Base-by-base conservation (phyloP, 2,888 invertebrate genomes). In the Serripes groenlandicus region DNA sequence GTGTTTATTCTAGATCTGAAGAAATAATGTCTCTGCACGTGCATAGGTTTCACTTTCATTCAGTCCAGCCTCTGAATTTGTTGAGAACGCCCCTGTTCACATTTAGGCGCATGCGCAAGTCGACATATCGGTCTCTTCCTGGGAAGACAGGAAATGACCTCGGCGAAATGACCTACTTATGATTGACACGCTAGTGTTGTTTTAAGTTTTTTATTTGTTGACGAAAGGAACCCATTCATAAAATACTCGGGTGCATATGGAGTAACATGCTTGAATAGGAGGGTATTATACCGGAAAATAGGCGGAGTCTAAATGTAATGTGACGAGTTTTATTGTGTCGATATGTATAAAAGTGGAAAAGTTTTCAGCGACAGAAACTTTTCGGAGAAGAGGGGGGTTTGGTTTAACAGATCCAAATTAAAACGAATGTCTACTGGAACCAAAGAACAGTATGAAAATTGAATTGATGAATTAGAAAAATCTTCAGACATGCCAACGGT, bases 71-170 rank as follows among this genome's bases (percentile, higher is more conserved):
- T 42, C n/a, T 54, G 54, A 54, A 21, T 7, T 11, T 4, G 21
- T 62, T 62, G 34, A 62, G 62, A 62, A 2, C 23, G 3, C 62
- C 62, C 62, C 62, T 21, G 1, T 3, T 7, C 7, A 21, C 3
- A 15, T 7, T 15, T 15, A 23, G 34, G 34, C 62, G 62, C 62
- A 62, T 34, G 62, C 62, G 62, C 23, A n/a, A 23, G 15, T 62
- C n/a, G 28, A 26, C 1, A n/a, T n/a, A n/a, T n/a, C n/a, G n/a
- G n/a, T n/a, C 30, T 23, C 32, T 30, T 69, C 49, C 42, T n/a
- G 3, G 28, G 23, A 37, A 68, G 30, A 75, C 76, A 26, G 76
- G 76, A 76, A 76, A 76, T 76, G 76, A 76, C 76, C 76, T 70
- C 60, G 4, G 15, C 28, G 18, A 37, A 11, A 68, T 76, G 76